Conservation (phyloP, 2,888 invertebrate genomes). For the Gonocerus acuteangulatus region DNA sequence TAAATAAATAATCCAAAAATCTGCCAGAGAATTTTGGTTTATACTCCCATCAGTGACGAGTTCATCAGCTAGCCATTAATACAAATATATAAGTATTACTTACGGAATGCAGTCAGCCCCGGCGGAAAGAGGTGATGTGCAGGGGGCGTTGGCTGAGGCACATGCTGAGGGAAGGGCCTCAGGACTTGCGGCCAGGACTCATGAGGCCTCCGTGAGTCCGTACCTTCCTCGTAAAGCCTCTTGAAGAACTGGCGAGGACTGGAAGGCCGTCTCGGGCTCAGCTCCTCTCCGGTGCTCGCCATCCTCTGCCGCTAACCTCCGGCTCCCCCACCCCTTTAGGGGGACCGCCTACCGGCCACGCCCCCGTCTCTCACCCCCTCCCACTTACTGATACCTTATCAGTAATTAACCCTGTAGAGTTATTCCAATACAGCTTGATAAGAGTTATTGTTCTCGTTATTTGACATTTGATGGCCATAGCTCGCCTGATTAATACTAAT, state of each 20-base stretch:
- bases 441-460: too few species aligned
- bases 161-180: not conserved
- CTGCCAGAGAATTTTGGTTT: too few species aligned
- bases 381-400: not conserved
- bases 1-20: too few species aligned
- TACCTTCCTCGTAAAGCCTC: conserved; percentile 34
- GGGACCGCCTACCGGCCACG: not conserved
- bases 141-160: not conserved
- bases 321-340: not conserved
- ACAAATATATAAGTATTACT: too few species aligned
- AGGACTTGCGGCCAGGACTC: conserved; percentile 1
- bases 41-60: too few species aligned
- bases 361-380: conserved; percentile 6
- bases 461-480: too few species aligned
- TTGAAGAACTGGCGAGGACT: conserved; percentile 37
- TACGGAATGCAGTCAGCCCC: conserved; percentile 52
- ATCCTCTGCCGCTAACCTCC: not conserved
- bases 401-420: not conserved
- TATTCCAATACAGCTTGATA: not conserved
- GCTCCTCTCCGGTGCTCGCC: conserved; percentile 2
- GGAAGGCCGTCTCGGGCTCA: conserved; percentile 28
- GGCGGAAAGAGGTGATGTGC: conserved; percentile 49
- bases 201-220: conserved; percentile 7
- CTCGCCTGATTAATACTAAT: too few species aligned
- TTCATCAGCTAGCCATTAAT: too few species aligned